Evolutionary conservation across 1,140 invertebrate genomes (phyloP), one percentile per base, ranked within the genome.

Genomic region (Pogonomyrmex barbatus): DNA sequence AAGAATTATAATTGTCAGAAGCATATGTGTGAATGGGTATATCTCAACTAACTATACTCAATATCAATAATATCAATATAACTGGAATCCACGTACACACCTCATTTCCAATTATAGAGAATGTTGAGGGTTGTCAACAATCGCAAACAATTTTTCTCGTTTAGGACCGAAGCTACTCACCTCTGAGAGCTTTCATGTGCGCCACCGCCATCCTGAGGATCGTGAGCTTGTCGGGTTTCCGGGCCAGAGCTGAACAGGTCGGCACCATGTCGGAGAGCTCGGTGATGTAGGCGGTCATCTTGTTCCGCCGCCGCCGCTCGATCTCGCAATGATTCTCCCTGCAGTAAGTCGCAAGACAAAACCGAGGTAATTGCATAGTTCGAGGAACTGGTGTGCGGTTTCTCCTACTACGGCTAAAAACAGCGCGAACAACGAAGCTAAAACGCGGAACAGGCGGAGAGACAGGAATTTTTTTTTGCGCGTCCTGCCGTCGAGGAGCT

Each of bases 291-390:
- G 99, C 98, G 84, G 99, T 99, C 99, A 99, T 99, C 97, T 99
- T 99, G 96, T 99, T 99, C 84, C 99, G 96, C 89, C 99, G 96
- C 85, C 99, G 96, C 89, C 99, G 96, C 95, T 99, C 99, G 94
- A 99, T 99, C 96, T 99, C 99, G 96, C 99, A 99, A 96, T 99
- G 99, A 95, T 99, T 99, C 96, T 99, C 99, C 94, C 99, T 97
- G 95, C 97, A 92, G 93, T 94, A 94, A 94, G 92, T 94, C 89
- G 92, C 89, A 95, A 95, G 91, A 95, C 93, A 92, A 95, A 95
- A 93, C 92, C 93, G 93, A 93, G 94, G 95, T 95, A 95, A 95
- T 95, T 96, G 94, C 93, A 95, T 92, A 92, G 90, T 89, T 93
- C 89, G 52, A 89, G 78, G 85, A 83, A 86, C 24, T 30, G 50